phyloP scores from a whole-genome alignment of 2,113 vertebrate genomes.

The Hystrix cristata region DNA sequence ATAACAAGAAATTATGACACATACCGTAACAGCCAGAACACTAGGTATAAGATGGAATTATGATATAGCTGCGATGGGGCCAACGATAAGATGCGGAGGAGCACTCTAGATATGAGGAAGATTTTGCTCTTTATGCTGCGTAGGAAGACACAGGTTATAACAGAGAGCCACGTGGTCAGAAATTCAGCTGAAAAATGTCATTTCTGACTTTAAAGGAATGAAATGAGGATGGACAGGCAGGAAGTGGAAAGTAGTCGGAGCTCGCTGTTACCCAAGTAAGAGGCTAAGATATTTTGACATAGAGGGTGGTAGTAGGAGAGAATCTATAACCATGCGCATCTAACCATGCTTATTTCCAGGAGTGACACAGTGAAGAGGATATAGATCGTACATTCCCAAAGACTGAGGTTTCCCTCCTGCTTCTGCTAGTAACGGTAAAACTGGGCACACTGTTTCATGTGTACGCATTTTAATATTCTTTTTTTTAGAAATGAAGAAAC shows the following conservation, averaged over 20 bases:
- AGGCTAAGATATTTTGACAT: background rate
- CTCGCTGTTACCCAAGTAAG: background rate
- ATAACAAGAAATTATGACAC: background rate
- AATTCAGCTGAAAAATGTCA: background rate
- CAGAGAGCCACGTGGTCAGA: background rate
- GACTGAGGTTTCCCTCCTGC: background rate
- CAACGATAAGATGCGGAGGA: background rate
- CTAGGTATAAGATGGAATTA: background rate
- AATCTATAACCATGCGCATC: background rate
- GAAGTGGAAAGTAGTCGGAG: background rate
- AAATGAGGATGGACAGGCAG: background rate
- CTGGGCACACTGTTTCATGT: background rate
- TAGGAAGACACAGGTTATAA: background rate
- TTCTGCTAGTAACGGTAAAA: background rate
- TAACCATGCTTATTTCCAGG: background rate
- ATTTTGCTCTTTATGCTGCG: background rate
- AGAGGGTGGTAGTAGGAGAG: background rate
- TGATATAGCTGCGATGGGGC: background rate
- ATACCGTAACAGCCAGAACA: background rate
- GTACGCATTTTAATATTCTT: background rate
- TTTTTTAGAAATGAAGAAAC: background rate
- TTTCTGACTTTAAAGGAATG: background rate
- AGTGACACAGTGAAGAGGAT: background rate
- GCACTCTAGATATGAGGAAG: fast-evolving
- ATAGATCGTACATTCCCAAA: background rate